These are phyloP conservation scores for Argyra leucocephala DNA, from an alignment of 2,888 invertebrate genomes.

Conservation along the genomic window DNA sequence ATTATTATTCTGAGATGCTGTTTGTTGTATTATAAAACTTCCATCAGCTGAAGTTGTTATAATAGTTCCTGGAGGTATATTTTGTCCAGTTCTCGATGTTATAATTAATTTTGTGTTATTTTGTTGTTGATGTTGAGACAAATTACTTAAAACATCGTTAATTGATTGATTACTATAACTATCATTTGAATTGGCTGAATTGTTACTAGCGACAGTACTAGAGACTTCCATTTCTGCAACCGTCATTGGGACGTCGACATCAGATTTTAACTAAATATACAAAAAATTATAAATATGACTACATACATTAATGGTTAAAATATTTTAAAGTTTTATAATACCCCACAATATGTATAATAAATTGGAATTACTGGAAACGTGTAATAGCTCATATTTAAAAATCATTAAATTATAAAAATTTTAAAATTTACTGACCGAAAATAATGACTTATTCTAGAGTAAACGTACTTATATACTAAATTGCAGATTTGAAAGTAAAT, in stretches of 20 bases:
- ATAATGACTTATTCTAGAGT: no score
- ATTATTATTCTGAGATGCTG: neutral
- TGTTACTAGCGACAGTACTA: slow-evolving; percentile 43
- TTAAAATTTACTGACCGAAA: no score
- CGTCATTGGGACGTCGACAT: slow-evolving; percentile 52
- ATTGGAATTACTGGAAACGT: no score
- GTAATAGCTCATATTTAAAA: no score
- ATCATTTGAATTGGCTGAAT: slow-evolving; percentile 19
- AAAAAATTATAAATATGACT: slow-evolving; percentile 22
- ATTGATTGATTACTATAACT: slow-evolving; percentile 18
- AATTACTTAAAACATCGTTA: slow-evolving; percentile 12
- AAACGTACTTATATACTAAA: no score
- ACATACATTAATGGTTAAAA: slow-evolving; percentile 22
- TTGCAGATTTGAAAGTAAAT: no score
- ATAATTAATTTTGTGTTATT: slow-evolving; percentile 12
- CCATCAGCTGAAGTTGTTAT: neutral
- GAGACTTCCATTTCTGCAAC: slow-evolving; percentile 53
- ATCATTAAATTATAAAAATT: no score
- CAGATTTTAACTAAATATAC: slow-evolving; percentile 39
- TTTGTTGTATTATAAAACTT: neutral
- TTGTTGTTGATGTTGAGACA: slow-evolving; percentile 9
- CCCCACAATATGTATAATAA: slow-evolving; percentile 15
- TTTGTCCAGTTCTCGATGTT: neutral
- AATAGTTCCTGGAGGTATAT: neutral
- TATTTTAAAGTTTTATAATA: slow-evolving; percentile 36